Percentiles rank a stretch among this genome's conserved stretches.
phyloP scores from a whole-genome alignment of 2,113 vertebrate species.

The Vombatus ursinus region DNA sequence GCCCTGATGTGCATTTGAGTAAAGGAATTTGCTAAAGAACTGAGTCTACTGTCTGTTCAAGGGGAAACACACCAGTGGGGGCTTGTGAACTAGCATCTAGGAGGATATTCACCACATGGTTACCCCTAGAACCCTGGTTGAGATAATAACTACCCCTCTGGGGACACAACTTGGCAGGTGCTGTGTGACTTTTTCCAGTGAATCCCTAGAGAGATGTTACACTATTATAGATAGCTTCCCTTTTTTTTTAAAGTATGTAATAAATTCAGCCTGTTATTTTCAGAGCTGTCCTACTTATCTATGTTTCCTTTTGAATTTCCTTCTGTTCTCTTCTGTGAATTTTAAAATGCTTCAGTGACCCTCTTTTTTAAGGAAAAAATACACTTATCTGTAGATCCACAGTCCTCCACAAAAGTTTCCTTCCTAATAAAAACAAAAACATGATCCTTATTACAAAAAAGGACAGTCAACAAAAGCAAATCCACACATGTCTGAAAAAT shows the following conservation, averaged over 20 bases:
- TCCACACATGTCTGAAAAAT: neutral
- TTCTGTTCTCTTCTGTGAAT: neutral
- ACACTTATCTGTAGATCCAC: neutral
- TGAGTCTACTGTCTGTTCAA: neutral
- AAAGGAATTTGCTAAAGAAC: neutral
- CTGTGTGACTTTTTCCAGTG: neutral
- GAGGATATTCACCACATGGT: neutral
- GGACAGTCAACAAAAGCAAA: neutral
- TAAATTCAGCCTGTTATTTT: neutral
- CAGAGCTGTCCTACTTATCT: neutral
- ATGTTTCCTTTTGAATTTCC: neutral
- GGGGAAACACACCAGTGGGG: neutral
- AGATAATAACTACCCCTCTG: neutral
- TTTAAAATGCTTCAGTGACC: neutral
- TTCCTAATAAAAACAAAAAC: neutral
- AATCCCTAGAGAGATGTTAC: neutral
- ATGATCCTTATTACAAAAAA: neutral
- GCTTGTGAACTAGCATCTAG: neutral
- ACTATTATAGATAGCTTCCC: neutral
- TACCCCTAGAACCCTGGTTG: neutral
- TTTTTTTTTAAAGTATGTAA: neutral
- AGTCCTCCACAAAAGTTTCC: neutral
- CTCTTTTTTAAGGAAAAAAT: neutral
- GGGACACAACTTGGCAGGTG: neutral
- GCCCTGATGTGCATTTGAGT: neutral